Conservation (phyloP, 2,113 vertebrate genomes). For the Rhabdomys dilectus region DNA sequence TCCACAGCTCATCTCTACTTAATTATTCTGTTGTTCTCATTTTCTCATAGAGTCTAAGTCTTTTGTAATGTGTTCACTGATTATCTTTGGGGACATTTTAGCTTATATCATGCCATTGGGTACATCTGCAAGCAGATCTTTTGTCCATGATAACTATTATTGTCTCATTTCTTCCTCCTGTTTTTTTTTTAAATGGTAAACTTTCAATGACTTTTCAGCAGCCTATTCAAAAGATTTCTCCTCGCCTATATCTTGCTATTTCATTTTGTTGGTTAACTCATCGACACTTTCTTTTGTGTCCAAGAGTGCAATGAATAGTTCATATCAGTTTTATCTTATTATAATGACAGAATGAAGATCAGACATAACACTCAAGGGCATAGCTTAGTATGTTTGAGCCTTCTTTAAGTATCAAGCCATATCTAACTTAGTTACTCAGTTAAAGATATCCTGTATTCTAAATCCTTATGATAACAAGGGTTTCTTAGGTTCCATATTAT, state of each 20-base stretch:
- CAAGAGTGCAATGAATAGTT: neutral
- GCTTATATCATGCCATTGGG: neutral
- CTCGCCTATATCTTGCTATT: neutral
- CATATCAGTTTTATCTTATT: neutral
- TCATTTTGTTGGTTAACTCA: neutral
- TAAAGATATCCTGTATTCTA: neutral
- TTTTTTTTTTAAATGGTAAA: neutral
- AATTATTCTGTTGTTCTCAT: slow-evolving; percentile 29
- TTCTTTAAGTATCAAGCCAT: neutral
- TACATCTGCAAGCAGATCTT: neutral
- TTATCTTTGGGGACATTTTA: slow-evolving; percentile 32
- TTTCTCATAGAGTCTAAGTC: neutral
- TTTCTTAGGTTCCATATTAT: neutral
- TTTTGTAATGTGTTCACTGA: neutral
- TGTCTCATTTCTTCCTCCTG: neutral
- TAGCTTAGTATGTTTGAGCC: neutral
- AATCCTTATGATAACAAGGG: neutral
- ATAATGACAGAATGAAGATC: neutral
- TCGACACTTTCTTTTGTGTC: neutral
- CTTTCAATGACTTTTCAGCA: neutral
- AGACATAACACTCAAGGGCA: neutral
- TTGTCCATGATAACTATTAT: neutral
- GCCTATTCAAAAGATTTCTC: neutral
- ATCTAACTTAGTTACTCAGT: neutral
- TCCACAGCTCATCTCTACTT: neutral